Evolutionary conservation across 2,888 invertebrate species (phyloP), one percentile per base, ranked within the genome.

Genomic region (Pogonocherus hispidulus): DNA sequence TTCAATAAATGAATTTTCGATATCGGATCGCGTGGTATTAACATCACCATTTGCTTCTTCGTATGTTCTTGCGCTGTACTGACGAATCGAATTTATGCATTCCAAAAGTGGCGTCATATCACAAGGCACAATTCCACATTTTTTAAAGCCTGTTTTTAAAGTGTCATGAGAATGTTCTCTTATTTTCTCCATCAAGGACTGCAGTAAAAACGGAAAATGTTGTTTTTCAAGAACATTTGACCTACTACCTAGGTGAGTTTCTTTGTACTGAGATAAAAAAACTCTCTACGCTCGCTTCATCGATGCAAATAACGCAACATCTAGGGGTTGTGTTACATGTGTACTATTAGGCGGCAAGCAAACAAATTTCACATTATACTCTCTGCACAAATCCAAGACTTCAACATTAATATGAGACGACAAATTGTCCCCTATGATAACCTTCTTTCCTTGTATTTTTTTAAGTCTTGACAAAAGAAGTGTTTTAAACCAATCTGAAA

Each of bases 361-460:
- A 49, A 83, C 68, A 71, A 83, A 83, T 16, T 41, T 1, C 18
- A 19, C 6, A 19, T 70, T 51, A 83, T 82, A 66, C 80, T 71
- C 62, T 81, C 73, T 54, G 69, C 83, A 84, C 8, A 67, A 60
- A 23, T 72, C 56, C 4, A 82, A 44, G 52, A 81, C 76, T 22
- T 75, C 69, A 18, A 63, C 55, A 66, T 64, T 74, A 59, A 67
- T 69, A 80, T 69, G 63, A 1, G 54, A 55, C 1, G 67, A 47
- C 41, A 67, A 51, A 70, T 82, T 84, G 70, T 84, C 79, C n/a
- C 82, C 81, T 62, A 83, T 76, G 20, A 82, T 51, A 20, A 80
- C 78, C 66, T 78, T 82, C 67, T 73, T 76, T 63, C 71, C 71
- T 35, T 35, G 20, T 18, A 11, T 16, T 32, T 67, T 67, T 18